Base-by-base conservation (phyloP, 2,888 invertebrate genomes). In the Leistus spinibarbis region DNA sequence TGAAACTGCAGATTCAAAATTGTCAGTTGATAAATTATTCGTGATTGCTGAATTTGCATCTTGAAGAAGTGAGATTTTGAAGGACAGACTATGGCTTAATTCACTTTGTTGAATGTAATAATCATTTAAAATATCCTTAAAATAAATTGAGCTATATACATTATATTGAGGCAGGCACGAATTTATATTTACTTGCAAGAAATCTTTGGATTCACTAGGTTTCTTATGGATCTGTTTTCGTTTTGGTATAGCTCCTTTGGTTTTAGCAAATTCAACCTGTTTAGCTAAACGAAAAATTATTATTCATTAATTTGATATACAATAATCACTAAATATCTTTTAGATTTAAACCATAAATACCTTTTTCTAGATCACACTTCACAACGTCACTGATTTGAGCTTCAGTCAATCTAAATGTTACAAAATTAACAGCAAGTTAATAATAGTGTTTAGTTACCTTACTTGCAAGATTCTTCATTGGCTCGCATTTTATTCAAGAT, bases 1-100 rank as follows among this genome's bases (percentile, higher is more conserved):
- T 62, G 77, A 77, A n/a, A 67, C 74, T 23, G 78, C 79, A 74
- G 78, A 79, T 40, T 80, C 79, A 54, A 79, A 77, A 64, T 81
- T 82, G 57, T 81, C 83, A 74, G 80, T 81, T 2, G 79, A 76
- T 10, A 83, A 78, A 77, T 79, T 80, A n/a, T 80, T 78, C 27
- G 81, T 79, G 5, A 83, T 81, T 40, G 78, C 79, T 3, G 79
- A 79, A 77, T 85, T 85, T 0, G 84, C 85, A 76, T 86, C 85
- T 80, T 87, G 86, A 16, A 88, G 81, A 69, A 82, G 82, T 19
- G 81, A 78, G 76, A 88, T 81, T 79, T 85, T 86, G 23, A 84
- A 83, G 9, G 83, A 82, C 19, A 88, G 79, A 65, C 83, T 82
- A 69, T 81, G 83, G 2, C 86, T 83, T 22, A 86, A 80, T 63